Evolutionary conservation across 2,888 invertebrate genomes (phyloP).

Genomic region (Empis livida): DNA sequence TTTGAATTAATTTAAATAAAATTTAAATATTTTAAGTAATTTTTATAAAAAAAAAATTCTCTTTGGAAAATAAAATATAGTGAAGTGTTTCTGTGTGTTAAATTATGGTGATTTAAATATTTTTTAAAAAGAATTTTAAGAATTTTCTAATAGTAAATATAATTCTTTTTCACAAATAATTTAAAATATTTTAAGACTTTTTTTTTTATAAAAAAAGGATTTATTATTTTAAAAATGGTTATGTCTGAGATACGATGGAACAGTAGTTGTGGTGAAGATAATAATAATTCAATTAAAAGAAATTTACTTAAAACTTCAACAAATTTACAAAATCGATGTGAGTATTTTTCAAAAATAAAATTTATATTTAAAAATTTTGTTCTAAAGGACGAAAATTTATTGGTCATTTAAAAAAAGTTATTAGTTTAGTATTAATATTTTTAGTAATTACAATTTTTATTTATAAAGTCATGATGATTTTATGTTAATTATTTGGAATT

Average conservation of each 20-base stretch:
- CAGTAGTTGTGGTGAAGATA: conserved; percentile 32
- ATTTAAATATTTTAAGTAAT: background rate
- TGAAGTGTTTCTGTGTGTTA: background rate
- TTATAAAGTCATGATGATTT: too few relatives aligned
- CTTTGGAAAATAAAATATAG: background rate
- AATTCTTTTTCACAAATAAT: too few relatives aligned
- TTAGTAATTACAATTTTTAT: too few relatives aligned
- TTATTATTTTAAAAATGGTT: conserved; percentile 29
- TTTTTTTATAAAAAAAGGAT: background rate
- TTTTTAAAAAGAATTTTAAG: background rate
- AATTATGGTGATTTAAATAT: background rate
- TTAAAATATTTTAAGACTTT: conserved; percentile 1
- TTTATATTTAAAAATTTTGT: too few relatives aligned
- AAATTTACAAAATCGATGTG: conserved; percentile 32
- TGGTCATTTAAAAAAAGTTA: too few relatives aligned
- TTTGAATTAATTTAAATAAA: background rate
- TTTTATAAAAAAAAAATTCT: too few relatives aligned
- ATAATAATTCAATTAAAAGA: conserved; percentile 33
- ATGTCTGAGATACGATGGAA: conserved; percentile 37
- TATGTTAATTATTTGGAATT: too few relatives aligned
- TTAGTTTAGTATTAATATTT: too few relatives aligned
- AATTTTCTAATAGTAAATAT: conserved; percentile 3
- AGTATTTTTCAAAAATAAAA: conserved; percentile 14
- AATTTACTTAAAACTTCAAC: conserved; percentile 28
- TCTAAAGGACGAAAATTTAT: too few relatives aligned